Base-by-base conservation (phyloP, 2,888 invertebrate species). In the Stenchaetothrips biformis region DNA sequence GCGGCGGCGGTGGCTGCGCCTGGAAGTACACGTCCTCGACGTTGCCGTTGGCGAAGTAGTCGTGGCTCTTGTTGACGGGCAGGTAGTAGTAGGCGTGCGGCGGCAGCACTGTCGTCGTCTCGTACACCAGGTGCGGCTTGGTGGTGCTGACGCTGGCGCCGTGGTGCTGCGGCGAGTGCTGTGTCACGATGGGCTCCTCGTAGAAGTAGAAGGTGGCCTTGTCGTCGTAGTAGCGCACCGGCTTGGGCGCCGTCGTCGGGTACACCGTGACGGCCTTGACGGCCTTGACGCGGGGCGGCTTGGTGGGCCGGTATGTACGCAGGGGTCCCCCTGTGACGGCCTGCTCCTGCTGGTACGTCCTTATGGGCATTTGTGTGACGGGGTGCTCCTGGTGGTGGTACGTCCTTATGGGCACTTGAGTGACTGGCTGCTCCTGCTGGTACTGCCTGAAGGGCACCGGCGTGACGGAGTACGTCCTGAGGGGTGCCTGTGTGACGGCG, bases 121-220 rank as follows among this genome's bases (percentile, higher is more conserved):
- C 85, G 78, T 81, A 81, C 25, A 80, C 79, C 7, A 79, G 80
- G 78, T 81, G 81, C 27, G 77, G 80, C 11, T 82, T 83, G 37
- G 81, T 79, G 47, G 84, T 83, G 81, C 84, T 80, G 11, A 82
- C 79, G 18, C 82, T 83, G 8, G 81, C 80, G 59, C 25, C 80
- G 78, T 82, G 82, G 79, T 83, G 67, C 67, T 74, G 67, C 67
- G 48, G 67, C 48, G 62, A n/a, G n/a, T n/a, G n/a, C n/a, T n/a
- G 79, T 21, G 77, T 78, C 77, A 67, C 85, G 79, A 82, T 85
- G 0, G 86, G 85, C 84, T 92, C 92, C 82, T 92, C 92, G 83
- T 92, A 92, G 84, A 92, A 93, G 84, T 90, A 93, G 86, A 91
- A 92, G 9, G 92, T 92, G 0, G 91, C 89, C 79, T 84, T 84